Base-by-base conservation (phyloP, 2,888 invertebrate genomes). In the Oscheius onirici region DNA sequence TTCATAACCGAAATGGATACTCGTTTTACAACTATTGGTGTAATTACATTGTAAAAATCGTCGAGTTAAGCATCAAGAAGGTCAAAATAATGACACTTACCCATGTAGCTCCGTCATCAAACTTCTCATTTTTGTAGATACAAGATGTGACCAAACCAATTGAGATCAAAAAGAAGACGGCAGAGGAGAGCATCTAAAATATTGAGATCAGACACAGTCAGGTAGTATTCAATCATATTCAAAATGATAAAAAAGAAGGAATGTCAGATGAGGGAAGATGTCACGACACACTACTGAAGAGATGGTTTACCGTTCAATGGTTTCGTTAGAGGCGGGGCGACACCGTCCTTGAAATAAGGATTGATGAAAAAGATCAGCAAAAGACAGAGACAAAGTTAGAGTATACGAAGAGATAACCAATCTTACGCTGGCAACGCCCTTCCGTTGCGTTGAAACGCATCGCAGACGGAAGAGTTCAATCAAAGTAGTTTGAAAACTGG, bases 81-180 rank as follows among this genome's bases (percentile, higher is more conserved):
- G 11, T 54, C 40, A 15, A 34, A 43, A 49, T 41, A 26, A 28
- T 49, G 13, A 26, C 28, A 74, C 76, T 69, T 24, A 81, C 81
- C 79, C 79, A 81, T 40, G 81, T 81, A 46, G 79, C 81, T 51
- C 75, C 78, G 57, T 79, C 72, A 28, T 75, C 73, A 58, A 76
- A 76, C 44, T 76, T 73, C 43, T 79, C 70, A 52, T 73, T 74
- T 55, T 79, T 79, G 66, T 79, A 76, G 20, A 77, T 69, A 58
- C 81, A 81, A 2, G 54, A 51, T 8, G 13, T 24, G 15, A 34
- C 51, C 0, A 22, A 24, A 22, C 46, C 66, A 26, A 52, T 28
- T 55, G 34, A 51, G 24, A 46, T 20, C 46, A 61, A 26, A 61
- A 69, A 44, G 13, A 15, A 58, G 8, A 58, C 58, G 17, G 66